Evolutionary conservation across 1,140 invertebrate species (phyloP).

Genomic region (Leptestheria dahalacensis): DNA sequence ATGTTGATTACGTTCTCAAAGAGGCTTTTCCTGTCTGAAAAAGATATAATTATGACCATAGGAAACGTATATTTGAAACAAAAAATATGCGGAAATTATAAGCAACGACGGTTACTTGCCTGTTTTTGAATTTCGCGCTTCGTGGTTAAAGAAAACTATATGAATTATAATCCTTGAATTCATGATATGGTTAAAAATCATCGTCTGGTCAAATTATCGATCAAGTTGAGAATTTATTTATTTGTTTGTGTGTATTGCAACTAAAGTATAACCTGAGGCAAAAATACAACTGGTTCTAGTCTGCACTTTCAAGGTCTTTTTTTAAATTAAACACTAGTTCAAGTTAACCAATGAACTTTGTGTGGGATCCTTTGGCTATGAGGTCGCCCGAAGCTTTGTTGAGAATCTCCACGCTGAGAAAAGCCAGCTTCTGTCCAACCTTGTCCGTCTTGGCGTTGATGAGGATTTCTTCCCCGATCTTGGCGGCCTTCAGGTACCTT

Average conservation of each 20-base stretch:
- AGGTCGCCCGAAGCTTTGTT: constrained; percentile 53
- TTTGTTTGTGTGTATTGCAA: not conserved
- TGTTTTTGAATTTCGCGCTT: too few species aligned
- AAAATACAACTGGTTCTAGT: not conserved
- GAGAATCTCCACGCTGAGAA: constrained; percentile 55
- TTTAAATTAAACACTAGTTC: not conserved
- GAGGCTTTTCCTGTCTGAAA: not conserved
- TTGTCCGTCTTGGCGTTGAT: constrained; percentile 64
- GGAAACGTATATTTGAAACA: too few species aligned
- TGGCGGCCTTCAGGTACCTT: constrained; percentile 55
- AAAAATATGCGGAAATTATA: too few species aligned
- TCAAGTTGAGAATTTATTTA: too few species aligned
- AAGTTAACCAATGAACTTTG: constrained; percentile 47
- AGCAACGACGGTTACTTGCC: too few species aligned
- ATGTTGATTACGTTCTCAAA: not conserved
- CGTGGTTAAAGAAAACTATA: too few species aligned
- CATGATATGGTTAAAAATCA: too few species aligned
- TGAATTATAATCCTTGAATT: too few species aligned
- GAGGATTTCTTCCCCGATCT: constrained; percentile 56
- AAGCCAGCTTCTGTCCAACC: constrained; percentile 60
- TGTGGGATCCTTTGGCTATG: constrained; percentile 61
- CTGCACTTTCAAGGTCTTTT: not conserved
- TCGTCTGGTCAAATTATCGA: too few species aligned
- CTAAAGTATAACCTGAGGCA: not conserved
- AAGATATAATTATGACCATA: too few species aligned